Base-by-base conservation (phyloP, 2,888 invertebrate genomes). In the Polydrusus cervinus region DNA sequence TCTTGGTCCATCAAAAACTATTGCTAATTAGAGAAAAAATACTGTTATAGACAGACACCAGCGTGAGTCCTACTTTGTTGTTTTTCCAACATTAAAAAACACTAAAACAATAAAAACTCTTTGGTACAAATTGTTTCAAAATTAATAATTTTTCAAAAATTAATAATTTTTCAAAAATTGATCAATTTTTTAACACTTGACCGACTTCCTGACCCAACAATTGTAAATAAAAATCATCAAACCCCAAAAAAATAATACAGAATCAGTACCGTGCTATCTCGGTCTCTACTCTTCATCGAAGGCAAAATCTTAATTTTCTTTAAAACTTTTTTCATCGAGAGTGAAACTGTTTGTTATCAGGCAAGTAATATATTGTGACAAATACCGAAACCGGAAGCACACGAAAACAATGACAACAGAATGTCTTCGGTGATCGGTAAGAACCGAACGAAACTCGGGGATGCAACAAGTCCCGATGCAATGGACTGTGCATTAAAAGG, bases 381-480 rank as follows among this genome's bases (percentile, higher is more conserved):
- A 18, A 34, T 8, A 10, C 34, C 40, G 13, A 67, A 14, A 67
- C 67, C 53, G 67, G 53, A 53, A 55, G 53, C 49, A 18, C 7
- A 60, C 10, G 57, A 53, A 60, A 38, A 57, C 57, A 14, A 3
- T 16, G 38, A 34, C 38, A 60, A 9, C 38, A 0, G 16, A 18
- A 57, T 16, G 6, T 60, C 38, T 57, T 57, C 25, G 11, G 38
- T 10, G 14, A 14, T 14, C 55, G 55, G 55, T 55, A 3, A 6
- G 8, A 30, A n/a, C 53, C 34, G 55, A 60, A 16, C 34, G 30
- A 6, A 14, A 16, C 57, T 45, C 69, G 38, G 30, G 51, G 49
- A 71, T 45, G 71, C 71, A 75, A 75, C 75, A 75, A 67, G 75
- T 75, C 49, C 62, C 30, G 34, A 51, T 57, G 70, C 70, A 62